These are phyloP conservation scores for Clinocottus analis DNA, from an alignment of 2,113 vertebrate species.

Conservation along the genomic window DNA sequence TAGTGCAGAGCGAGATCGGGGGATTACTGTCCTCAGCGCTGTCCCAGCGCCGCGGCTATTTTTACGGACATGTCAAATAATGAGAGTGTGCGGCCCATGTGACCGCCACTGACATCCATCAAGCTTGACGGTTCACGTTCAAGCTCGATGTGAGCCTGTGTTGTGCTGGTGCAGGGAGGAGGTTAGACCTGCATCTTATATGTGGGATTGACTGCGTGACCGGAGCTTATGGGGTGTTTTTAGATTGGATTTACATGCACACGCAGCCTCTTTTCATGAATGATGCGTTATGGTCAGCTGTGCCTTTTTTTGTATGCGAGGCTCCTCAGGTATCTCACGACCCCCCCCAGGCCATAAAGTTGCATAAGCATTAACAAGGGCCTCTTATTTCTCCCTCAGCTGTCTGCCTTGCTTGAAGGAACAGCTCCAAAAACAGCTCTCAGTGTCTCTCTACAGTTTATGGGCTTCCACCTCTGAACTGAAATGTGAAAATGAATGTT, in stretches of 20 bases:
- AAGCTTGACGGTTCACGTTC: constrained; percentile 42
- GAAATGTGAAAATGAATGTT: constrained; percentile 42
- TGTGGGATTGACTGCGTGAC: background rate
- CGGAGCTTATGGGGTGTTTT: constrained; percentile 37
- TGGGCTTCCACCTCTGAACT: constrained; percentile 17
- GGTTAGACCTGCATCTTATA: constrained; percentile 12
- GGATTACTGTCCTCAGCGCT: constrained; percentile 70
- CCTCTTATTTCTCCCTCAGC: constrained; percentile 29
- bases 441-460: constrained; percentile 7
- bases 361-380: constrained; percentile 15
- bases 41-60: constrained; percentile 62
- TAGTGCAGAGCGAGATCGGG: constrained; percentile 67
- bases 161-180: constrained; percentile 13
- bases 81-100: constrained; percentile 53
- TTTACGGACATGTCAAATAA: constrained; percentile 71
- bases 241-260: constrained; percentile 12
- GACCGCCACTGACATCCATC: constrained; percentile 58
- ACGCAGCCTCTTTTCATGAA: constrained; percentile 2
- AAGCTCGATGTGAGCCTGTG: constrained; percentile 12
- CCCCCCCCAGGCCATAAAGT: constrained; percentile 18
- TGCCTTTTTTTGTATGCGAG: constrained; percentile 1
- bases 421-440: constrained; percentile 14
- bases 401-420: constrained; percentile 19
- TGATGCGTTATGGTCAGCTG: background rate
- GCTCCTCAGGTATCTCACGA: constrained; percentile 24